Conservation (phyloP, 2,888 invertebrate species). For the Caprella mutica region DNA sequence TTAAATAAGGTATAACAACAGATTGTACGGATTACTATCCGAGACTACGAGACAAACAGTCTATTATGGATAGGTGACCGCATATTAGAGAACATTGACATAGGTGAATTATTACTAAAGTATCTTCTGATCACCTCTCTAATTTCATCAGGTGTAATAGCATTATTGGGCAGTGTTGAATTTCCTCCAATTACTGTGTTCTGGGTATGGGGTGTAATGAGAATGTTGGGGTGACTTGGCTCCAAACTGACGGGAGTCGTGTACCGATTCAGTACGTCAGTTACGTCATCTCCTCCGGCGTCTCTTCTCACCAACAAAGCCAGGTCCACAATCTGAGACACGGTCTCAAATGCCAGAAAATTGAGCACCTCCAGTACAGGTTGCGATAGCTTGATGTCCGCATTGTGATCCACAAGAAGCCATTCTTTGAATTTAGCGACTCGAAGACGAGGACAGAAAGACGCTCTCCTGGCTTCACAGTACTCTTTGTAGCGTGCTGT, state of each 20-base stretch:
- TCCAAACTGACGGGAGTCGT: constrained; percentile 36
- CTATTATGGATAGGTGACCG: constrained; percentile 22
- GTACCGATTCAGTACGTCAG: constrained; percentile 38
- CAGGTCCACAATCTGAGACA: constrained; percentile 76
- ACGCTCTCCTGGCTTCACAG: constrained; percentile 29
- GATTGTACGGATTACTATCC: too few species aligned
- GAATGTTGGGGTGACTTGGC: constrained; percentile 26
- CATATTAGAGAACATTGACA: constrained; percentile 35
- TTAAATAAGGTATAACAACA: too few species aligned
- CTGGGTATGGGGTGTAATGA: constrained; percentile 17
- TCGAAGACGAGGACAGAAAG: constrained; percentile 27
- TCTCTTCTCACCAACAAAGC: constrained; percentile 70
- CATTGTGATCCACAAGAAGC: constrained; percentile 40
- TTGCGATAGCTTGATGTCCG: constrained; percentile 40
- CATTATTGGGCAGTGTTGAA: too few species aligned
- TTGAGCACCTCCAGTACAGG: constrained; percentile 63
- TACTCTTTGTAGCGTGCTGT: constrained; percentile 44
- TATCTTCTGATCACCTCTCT: constrained; percentile 68
- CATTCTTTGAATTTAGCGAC: constrained; percentile 41
- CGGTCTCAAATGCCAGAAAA: constrained; percentile 78
- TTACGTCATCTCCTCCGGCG: constrained; percentile 34
- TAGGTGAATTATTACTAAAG: constrained; percentile 47
- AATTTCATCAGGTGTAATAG: constrained; percentile 66
- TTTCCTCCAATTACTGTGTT: too few species aligned
- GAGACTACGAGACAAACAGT: too few species aligned